These are phyloP conservation scores for Hemicordylus capensis DNA, from an alignment of 2,113 vertebrate species.

Conservation along the genomic window DNA sequence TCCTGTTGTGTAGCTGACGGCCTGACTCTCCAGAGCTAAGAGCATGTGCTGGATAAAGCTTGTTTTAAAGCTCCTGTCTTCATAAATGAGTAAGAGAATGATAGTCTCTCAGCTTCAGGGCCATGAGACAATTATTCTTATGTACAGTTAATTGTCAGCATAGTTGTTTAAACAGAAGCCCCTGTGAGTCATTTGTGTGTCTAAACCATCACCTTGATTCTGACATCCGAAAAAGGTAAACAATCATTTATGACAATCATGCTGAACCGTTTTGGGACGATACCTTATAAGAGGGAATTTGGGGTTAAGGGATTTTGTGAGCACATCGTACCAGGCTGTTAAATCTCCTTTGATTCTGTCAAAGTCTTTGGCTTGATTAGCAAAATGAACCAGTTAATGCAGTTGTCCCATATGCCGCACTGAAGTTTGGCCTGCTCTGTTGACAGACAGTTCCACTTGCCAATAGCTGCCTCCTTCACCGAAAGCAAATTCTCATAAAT, in stretches of 20 bases:
- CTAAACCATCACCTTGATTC: constrained; percentile 4
- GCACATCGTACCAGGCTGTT: background rate
- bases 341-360: background rate
- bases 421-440: background rate
- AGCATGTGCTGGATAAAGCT: background rate
- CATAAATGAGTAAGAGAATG: background rate
- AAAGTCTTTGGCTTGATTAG: background rate
- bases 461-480: background rate
- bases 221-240: constrained; percentile 9
- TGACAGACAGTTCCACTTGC: background rate
- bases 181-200: background rate
- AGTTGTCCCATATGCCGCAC: background rate
- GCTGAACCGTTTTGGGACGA: background rate
- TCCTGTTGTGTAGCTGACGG: background rate
- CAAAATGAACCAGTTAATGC: background rate
- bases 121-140: background rate
- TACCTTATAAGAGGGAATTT: background rate
- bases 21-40: background rate
- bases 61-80: background rate
- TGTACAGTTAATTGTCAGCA: constrained; percentile 6
- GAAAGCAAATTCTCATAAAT: background rate
- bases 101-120: background rate
- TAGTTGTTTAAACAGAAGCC: constrained; percentile 16
- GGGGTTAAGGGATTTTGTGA: background rate
- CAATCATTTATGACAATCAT: background rate